Percentiles rank a stretch among this genome's conserved stretches.
Conservation (phyloP, 2,113 vertebrate species). For the Phyllopteryx taeniolatus region DNA sequence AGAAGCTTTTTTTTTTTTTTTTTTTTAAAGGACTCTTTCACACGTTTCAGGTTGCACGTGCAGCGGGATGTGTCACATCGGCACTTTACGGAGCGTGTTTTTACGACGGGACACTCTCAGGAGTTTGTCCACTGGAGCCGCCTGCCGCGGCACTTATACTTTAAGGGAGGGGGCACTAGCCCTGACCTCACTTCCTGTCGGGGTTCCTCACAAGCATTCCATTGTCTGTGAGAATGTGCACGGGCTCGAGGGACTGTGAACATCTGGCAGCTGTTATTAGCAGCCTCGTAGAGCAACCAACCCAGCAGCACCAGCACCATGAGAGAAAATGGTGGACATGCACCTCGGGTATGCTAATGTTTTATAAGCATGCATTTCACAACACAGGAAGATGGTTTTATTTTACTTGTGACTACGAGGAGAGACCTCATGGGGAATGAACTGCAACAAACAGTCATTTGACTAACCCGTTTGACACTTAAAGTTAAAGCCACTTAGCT, state of each 20-base stretch:
- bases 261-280: slow-evolving; percentile 80
- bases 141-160: slow-evolving; percentile 48
- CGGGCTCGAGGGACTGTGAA: slow-evolving; percentile 67
- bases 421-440: not conserved
- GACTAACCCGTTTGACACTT: not conserved
- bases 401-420: not conserved
- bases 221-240: slow-evolving; percentile 80
- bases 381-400: not conserved
- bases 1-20: slow-evolving; percentile 1
- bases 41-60: slow-evolving; percentile 29
- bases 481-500: not conserved
- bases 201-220: slow-evolving; percentile 76
- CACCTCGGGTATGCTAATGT: slow-evolving; percentile 26
- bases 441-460: not conserved
- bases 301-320: not conserved
- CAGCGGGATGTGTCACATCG: slow-evolving; percentile 36
- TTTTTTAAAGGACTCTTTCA: slow-evolving; percentile 10
- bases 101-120: slow-evolving; percentile 44
- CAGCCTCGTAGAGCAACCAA: slow-evolving; percentile 40
- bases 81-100: slow-evolving; percentile 53
- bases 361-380: slow-evolving; percentile 14
- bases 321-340: slow-evolving; percentile 32
- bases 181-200: slow-evolving; percentile 80
- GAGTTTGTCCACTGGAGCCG: slow-evolving; percentile 33
- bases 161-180: slow-evolving; percentile 69